phyloP scores from a whole-genome alignment of 1,140 invertebrate species.

The Tyrophagus putrescentiae region DNA sequence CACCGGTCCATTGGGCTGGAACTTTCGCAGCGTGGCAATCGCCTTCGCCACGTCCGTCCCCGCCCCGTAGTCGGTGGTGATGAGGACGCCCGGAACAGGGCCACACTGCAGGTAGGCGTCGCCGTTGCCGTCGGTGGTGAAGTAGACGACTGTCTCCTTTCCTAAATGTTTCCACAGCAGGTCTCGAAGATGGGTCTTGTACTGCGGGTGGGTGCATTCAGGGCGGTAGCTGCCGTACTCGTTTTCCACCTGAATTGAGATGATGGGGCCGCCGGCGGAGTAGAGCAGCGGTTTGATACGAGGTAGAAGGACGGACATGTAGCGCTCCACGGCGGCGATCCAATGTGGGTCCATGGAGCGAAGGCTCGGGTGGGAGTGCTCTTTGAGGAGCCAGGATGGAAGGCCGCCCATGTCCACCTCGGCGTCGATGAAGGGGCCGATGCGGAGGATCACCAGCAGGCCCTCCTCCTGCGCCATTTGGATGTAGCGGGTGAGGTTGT shows the following conservation, averaged over 20 bases:
- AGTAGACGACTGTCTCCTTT: constrained; percentile 24
- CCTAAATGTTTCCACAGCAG: constrained; percentile 20
- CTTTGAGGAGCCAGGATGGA: constrained; percentile 32
- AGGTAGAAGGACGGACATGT: constrained; percentile 32
- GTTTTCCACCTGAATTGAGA: constrained; percentile 33
- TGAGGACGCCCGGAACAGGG: constrained; percentile 44
- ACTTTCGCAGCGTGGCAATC: constrained; percentile 27
- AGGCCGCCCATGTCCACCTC: constrained; percentile 41
- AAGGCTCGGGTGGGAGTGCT: constrained; percentile 21
- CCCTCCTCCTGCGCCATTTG: constrained; percentile 59
- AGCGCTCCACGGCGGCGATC: constrained; percentile 31
- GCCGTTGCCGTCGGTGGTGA: constrained; percentile 24
- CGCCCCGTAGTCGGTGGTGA: constrained; percentile 59
- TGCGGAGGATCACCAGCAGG: constrained; percentile 63
- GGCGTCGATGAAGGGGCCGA: constrained; percentile 86
- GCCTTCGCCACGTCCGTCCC: constrained; percentile 21
- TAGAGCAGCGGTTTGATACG: constrained; percentile 34
- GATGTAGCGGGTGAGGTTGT: constrained; percentile 61
- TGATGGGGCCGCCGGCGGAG: constrained; percentile 34
- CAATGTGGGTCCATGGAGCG: constrained; percentile 28
- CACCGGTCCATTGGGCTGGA: constrained; percentile 30
- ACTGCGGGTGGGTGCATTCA: too few species aligned
- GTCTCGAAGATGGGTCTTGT: constrained; percentile 23
- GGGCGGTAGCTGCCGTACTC: too few species aligned
- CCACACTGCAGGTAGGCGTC: constrained; percentile 39